phyloP scores from a whole-genome alignment of 2,888 invertebrate genomes.

The Drosophila robusta region DNA sequence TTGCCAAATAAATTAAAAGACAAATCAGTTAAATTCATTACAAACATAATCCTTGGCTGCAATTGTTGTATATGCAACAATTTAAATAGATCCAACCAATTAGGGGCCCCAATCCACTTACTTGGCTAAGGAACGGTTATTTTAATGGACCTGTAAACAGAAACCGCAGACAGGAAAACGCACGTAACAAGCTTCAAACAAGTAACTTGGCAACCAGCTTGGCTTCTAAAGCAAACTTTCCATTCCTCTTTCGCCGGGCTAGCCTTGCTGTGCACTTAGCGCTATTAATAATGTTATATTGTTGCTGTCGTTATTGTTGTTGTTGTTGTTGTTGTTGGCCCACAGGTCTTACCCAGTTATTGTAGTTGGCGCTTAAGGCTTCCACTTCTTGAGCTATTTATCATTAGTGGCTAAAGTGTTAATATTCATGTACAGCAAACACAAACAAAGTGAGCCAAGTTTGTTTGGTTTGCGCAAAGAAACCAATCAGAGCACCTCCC shows the following conservation, averaged over 20 bases:
- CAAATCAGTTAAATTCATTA: constrained; percentile 13
- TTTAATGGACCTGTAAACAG: constrained; percentile 9
- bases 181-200: constrained; percentile 24
- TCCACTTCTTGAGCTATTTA: constrained; percentile 34
- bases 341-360: constrained; percentile 7
- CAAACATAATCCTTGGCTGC: neutral
- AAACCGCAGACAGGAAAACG: constrained; percentile 23
- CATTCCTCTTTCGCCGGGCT: constrained; percentile 5
- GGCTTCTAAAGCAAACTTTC: constrained; percentile 17
- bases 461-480: constrained; percentile 19
- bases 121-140: neutral
- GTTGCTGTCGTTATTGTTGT: constrained; percentile 30
- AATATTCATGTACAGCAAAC: constrained; percentile 44
- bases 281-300: constrained; percentile 40
- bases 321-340: constrained; percentile 27
- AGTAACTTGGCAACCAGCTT: constrained; percentile 34
- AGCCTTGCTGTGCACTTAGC: constrained; percentile 17
- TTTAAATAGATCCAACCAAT: constrained; percentile 3
- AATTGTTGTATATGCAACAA: neutral
- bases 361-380: constrained; percentile 11
- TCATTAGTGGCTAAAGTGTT: constrained; percentile 49
- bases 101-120: neutral
- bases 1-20: constrained; percentile 6
- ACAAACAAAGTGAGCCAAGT: constrained; percentile 29
- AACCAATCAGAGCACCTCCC: constrained; percentile 21